phyloP scores from a whole-genome alignment of 64 coral and sea anemone genomes.

The Catalaphyllia jardinei region DNA sequence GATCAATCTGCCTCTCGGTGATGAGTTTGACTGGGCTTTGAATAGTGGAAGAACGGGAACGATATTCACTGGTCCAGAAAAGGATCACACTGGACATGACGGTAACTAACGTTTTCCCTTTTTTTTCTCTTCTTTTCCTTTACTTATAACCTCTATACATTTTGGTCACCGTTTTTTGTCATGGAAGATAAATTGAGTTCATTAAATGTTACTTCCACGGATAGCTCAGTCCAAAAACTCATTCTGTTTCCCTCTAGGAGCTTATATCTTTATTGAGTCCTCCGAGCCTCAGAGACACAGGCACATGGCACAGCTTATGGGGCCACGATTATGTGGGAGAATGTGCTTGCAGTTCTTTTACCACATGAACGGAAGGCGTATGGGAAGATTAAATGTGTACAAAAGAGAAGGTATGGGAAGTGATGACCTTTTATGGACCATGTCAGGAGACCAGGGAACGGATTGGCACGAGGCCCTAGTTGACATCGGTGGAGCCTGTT shows the following conservation, averaged over 20 bases:
- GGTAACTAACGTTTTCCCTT: conserved; percentile 15
- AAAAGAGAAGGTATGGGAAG: conserved; percentile 56
- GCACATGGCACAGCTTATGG: conserved; percentile 45
- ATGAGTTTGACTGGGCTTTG: conserved; percentile 70
- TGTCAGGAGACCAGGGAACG: conserved; percentile 66
- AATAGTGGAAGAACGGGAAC: conserved; percentile 57
- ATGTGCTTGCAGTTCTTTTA: conserved; percentile 84
- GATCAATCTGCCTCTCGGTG: conserved; percentile 71
- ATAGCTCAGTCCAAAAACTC: not conserved
- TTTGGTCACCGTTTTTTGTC: no score
- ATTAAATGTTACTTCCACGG: not conserved
- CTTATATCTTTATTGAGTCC: conserved; percentile 71
- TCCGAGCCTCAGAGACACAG: not conserved
- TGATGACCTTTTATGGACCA: conserved; percentile 74
- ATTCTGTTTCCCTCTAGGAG: conserved; percentile 34
- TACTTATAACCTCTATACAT: no score
- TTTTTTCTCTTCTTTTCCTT: no score
- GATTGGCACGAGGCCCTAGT: conserved; percentile 80
- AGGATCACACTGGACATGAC: conserved; percentile 66
- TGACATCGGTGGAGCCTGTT: conserved; percentile 79
- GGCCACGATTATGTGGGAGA: conserved; percentile 74
- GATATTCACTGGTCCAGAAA: conserved; percentile 53
- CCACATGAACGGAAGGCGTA: conserved; percentile 58
- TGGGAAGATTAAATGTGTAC: conserved; percentile 72
- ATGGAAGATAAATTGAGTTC: no score